A percentile compares a stretch with the other conserved stretches of the same genome.
Evolutionary conservation across 2,797 vertebrate genomes (phyloP).

Genomic region (Pseudopleuronectes americanus): DNA sequence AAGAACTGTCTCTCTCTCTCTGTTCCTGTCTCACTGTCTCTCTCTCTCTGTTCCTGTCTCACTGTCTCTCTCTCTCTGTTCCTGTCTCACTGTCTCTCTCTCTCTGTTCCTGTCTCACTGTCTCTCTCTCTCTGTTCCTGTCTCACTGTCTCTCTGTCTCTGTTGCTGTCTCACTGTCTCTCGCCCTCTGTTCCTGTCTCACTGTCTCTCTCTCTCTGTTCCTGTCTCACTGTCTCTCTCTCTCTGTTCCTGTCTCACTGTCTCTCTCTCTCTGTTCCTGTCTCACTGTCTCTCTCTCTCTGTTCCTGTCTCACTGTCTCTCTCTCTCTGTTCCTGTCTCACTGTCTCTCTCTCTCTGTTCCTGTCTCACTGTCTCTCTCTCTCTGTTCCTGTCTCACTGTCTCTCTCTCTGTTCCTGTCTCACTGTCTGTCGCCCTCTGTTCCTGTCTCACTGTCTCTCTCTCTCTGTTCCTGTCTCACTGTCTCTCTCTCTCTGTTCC

Average conservation of each 20-base stretch:
- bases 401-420: background rate
- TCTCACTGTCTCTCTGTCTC: background rate
- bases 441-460: no score
- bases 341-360: background rate
- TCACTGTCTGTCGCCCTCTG: no score
- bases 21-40: background rate
- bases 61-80: background rate
- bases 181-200: no score
- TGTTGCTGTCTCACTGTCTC: no score
- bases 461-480: background rate
- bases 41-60: background rate
- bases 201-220: background rate
- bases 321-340: background rate
- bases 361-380: no score
- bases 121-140: background rate
- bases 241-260: background rate
- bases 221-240: no score
- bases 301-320: no score
- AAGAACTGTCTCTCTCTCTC: constrained; percentile 44
- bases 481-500: background rate
- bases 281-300: background rate
- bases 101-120: background rate
- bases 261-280: background rate
- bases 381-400: background rate
- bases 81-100: no score